Base-by-base conservation (phyloP, 2,888 invertebrate species). In the Mesoligia furuncula region DNA sequence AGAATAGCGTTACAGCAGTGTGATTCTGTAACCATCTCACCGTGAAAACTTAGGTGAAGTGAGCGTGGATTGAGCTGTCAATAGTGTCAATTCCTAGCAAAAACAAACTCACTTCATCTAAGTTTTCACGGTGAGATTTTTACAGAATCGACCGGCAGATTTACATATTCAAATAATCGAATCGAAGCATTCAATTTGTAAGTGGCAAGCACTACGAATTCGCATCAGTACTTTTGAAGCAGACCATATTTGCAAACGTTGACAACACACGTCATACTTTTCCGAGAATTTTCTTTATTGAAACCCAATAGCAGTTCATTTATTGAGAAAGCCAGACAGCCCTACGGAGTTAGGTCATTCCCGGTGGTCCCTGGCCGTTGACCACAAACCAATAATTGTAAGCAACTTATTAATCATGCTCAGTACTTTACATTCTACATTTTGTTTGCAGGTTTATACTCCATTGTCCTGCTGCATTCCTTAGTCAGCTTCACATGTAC, bases 401-500 rank as follows among this genome's bases (percentile, higher is more conserved):
- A 84, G 80, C 76, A 75, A 77, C 76, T 77, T 88, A 85, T 87
- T 88, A 84, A 87, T 88, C 89, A 85, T 80, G 27, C 57, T 62
- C 65, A 42, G 81, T 75, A 85, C 79, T 80, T 82, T 75, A 81
- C 80, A 69, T 70, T 73, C 31, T 76, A 74, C 85, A 67, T 62
- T 81, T 61, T 75, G 57, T 67, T 77, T 64, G 27, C 75, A 51
- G 64, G 66, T 88, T 88, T 85, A 88, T 87, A 73, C 13, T 66
- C 78, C 68, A 82, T 88, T 88, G 88, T 88, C 82, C 80, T 77
- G 31, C 11, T 57, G 65, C 62, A 61, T 45, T 54, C 66, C 57
- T 76, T 79, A 81, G 59, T 73, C 73, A 68, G 31, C 45, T 42
- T 64, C 66, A 59, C 42, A 64, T 61, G 6, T 71, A 68, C 74